phyloP scores from a whole-genome alignment of 1,140 invertebrate species.

The Cydia splendana region DNA sequence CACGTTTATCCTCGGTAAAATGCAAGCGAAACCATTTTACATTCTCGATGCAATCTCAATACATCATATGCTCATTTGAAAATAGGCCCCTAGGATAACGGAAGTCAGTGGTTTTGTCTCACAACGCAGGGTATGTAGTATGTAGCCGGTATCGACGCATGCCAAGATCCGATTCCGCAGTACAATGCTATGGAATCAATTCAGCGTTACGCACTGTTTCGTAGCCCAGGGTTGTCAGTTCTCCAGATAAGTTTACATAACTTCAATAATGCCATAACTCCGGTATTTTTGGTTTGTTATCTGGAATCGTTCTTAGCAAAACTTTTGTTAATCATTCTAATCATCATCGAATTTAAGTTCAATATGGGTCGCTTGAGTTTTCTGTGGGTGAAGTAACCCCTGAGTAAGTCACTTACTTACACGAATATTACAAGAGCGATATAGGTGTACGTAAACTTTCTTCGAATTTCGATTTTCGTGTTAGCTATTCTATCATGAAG shows the following conservation, averaged over 20 bases:
- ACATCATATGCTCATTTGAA: neutral
- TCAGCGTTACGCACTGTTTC: neutral
- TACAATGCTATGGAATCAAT: conserved; percentile 14
- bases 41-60: neutral
- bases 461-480: neutral
- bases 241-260: neutral
- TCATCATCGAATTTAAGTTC: too few species aligned
- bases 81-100: neutral
- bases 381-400: too few species aligned
- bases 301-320: too few species aligned
- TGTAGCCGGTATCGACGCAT: conserved; percentile 10
- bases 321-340: too few species aligned
- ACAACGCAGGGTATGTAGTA: neutral
- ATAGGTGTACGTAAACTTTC: too few species aligned
- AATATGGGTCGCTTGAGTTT: too few species aligned
- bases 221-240: neutral
- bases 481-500: neutral
- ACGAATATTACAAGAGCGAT: too few species aligned
- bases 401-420: too few species aligned
- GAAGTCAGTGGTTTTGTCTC: conserved; percentile 6
- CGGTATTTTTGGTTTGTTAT: too few species aligned
- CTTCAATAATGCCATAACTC: too few species aligned
- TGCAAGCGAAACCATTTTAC: neutral
- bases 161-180: conserved; percentile 8
- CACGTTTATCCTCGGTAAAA: neutral